Percentiles rank a stretch among this genome's conserved stretches.
These are phyloP conservation scores for Azorinus chamasolen DNA, from an alignment of 2,888 invertebrate genomes.

Conservation along the genomic window DNA sequence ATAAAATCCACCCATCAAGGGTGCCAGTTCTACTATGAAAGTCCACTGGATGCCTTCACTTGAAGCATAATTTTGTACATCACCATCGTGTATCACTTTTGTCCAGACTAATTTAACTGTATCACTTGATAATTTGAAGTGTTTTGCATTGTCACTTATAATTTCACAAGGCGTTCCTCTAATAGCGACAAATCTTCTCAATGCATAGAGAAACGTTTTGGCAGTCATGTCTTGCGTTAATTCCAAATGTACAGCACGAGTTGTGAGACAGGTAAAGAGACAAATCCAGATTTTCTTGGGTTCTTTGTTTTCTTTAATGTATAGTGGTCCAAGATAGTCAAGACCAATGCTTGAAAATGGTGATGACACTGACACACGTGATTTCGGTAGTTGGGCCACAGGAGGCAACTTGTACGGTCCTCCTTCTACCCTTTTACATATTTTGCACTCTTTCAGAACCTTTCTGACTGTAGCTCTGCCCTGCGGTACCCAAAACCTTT, in stretches of 20 bases:
- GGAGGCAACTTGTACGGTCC: constrained; percentile 41
- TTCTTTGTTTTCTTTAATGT: constrained; percentile 13
- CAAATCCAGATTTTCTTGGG: constrained; percentile 45
- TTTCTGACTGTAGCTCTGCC: constrained; percentile 27
- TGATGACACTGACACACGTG: constrained; percentile 21
- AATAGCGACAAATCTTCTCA: constrained; percentile 21
- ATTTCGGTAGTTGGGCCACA: constrained; percentile 33
- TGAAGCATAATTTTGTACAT: too few relatives aligned
- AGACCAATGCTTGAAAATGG: constrained; percentile 29
- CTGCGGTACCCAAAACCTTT: constrained; percentile 31
- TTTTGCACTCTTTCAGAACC: constrained; percentile 16
- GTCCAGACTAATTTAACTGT: constrained; percentile 17
- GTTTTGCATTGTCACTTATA: constrained; percentile 32
- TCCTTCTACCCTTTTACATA: constrained; percentile 42
- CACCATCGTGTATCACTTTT: too few relatives aligned
- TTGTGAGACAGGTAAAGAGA: constrained; percentile 31
- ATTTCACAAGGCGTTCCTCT: constrained; percentile 12
- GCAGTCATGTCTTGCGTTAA: constrained; percentile 17
- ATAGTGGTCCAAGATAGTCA: constrained; percentile 41
- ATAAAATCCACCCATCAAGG: too few relatives aligned
- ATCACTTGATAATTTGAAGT: constrained; percentile 31
- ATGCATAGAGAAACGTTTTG: constrained; percentile 19
- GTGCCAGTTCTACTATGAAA: too few relatives aligned
- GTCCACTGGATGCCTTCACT: too few relatives aligned
- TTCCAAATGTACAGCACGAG: constrained; percentile 27